Conservation (phyloP, 1,140 invertebrate species). For the Cardiocondyla obscurior region DNA sequence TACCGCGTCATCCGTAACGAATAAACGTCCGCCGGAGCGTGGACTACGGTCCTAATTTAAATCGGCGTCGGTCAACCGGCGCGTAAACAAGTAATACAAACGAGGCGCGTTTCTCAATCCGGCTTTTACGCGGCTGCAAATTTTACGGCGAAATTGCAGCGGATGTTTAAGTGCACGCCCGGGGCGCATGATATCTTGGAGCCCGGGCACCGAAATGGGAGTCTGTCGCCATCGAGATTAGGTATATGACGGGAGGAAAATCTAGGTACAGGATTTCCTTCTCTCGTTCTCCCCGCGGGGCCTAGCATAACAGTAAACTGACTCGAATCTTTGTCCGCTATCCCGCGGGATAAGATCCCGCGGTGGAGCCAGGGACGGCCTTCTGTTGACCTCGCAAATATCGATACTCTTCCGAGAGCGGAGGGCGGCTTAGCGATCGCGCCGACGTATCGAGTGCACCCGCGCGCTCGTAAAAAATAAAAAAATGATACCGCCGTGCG, state of each 20-base stretch:
- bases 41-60: slow-evolving; percentile 9
- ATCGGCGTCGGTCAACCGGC: not conserved
- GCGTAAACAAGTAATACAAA: not conserved
- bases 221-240: slow-evolving; percentile 68
- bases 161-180: slow-evolving; percentile 65
- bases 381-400: slow-evolving; percentile 69
- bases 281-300: slow-evolving; percentile 54
- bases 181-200: slow-evolving; percentile 60
- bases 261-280: slow-evolving; percentile 66
- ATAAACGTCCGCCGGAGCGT: not conserved
- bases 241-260: slow-evolving; percentile 68
- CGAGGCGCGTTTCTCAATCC: slow-evolving; percentile 46
- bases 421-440: slow-evolving; percentile 56
- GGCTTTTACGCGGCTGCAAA: slow-evolving; percentile 34
- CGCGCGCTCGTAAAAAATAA: slow-evolving; percentile 40
- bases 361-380: slow-evolving; percentile 53
- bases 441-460: slow-evolving; percentile 45
- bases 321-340: slow-evolving; percentile 66
- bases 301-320: slow-evolving; percentile 67
- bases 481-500: slow-evolving; percentile 30
- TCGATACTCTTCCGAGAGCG: slow-evolving; percentile 62
- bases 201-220: slow-evolving; percentile 62
- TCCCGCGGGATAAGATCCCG: slow-evolving; percentile 65
- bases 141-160: slow-evolving; percentile 58
- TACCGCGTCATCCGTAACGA: not conserved